Base-by-base conservation (phyloP, 2,797 vertebrate genomes). In the Chelmon rostratus region DNA sequence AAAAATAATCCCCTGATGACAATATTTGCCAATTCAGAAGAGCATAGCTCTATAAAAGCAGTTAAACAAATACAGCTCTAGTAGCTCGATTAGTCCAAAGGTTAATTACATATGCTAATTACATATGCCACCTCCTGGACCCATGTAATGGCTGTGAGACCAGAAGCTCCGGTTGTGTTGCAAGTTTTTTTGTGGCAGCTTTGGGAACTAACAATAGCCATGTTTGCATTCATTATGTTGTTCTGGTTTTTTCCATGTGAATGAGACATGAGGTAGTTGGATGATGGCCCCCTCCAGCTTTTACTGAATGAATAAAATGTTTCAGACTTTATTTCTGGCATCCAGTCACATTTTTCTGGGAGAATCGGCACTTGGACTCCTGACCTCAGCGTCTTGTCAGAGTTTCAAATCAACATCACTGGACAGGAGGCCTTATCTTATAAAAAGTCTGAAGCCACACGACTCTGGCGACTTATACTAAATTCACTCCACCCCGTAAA, bases 401-500 rank as follows among this genome's bases (percentile, higher is more conserved):
- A 53, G 25, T 78, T 79, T 52, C 46, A 67, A 37, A 28, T 73
- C 46, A 56, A 21, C 23, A 50, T 62, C 70, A 79, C 50, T 76
- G 5, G 6, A 81, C 52, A 25, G 16, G 57, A 61, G 21, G 8
- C 11, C 23, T 56, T 68, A 25, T 69, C 73, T 73, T 9, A 42
- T 8, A 47, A 54, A 57, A 61, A 47, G 44, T 59, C 44, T 70
- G 16, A 50, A 81, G 23, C 50, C 54, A 44, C 50, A 49, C 46
- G 62, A 70, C 46, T 79, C 70, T 67, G 46, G 61, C 50, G 68
- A 77, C 35, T 67, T 10, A 0, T 31, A 31, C 28, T 31, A 31
- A 31, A 31, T 31, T 40, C 18, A 56, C 68, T 71, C 73, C 73
- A 23, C 66, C 80, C 69, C 70, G 58, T 71, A 70, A 68, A 82